Evolutionary conservation across 2,888 invertebrate genomes (phyloP).

Genomic region (Leucophora obtusa): DNA sequence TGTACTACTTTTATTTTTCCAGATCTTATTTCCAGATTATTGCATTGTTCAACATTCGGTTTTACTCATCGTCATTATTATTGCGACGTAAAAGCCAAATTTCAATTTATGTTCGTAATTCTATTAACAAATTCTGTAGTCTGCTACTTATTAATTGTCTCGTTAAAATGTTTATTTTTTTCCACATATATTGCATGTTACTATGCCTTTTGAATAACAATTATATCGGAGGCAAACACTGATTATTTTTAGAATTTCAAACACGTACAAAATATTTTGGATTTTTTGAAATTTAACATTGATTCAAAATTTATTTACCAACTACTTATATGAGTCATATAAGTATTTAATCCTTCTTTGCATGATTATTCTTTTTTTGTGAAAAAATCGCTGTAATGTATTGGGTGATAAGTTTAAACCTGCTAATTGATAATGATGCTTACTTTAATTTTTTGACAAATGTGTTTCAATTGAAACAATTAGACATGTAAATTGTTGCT

Average conservation of each 20-base stretch:
- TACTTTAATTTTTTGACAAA: no score
- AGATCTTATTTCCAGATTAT: no score
- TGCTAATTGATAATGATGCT: no score
- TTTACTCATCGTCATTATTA: background rate
- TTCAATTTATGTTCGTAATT: background rate
- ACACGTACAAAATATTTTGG: slow-evolving; percentile 32
- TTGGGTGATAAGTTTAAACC: no score
- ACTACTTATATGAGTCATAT: background rate
- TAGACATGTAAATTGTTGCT: no score
- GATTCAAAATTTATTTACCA: background rate
- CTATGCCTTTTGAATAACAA: slow-evolving; percentile 31
- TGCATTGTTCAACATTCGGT: background rate
- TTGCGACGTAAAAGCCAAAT: background rate
- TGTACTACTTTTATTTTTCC: no score
- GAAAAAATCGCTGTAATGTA: no score
- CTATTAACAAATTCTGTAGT: background rate
- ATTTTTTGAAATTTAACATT: background rate
- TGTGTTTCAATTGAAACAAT: no score
- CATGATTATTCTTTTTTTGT: no score
- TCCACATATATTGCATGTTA: slow-evolving; percentile 29
- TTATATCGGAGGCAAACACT: background rate
- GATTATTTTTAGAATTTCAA: background rate
- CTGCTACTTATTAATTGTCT: no score
- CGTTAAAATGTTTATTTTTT: background rate
- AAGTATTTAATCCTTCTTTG: no score